phyloP scores from a whole-genome alignment of 2,888 invertebrate genomes.

The Campopleginae sp. region DNA sequence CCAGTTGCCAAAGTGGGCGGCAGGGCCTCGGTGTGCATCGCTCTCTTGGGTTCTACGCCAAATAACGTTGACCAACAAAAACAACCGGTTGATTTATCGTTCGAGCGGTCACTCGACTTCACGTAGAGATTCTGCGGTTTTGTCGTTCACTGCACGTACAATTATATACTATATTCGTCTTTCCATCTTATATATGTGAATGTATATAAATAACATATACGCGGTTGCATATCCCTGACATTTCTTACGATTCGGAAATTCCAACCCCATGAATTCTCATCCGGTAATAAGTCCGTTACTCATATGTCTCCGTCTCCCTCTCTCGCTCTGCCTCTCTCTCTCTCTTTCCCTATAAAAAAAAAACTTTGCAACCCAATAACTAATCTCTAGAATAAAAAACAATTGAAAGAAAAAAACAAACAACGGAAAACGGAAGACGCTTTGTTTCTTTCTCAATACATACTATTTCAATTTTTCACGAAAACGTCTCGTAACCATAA shows the following conservation, averaged over 20 bases:
- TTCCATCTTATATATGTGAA: slow-evolving; percentile 27
- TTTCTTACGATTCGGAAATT: slow-evolving; percentile 60
- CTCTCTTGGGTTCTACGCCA: slow-evolving; percentile 62
- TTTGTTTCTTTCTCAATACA: not conserved
- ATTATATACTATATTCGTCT: slow-evolving; percentile 64
- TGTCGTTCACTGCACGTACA: slow-evolving; percentile 64
- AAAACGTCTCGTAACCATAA: not conserved
- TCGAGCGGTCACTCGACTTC: slow-evolving; percentile 64
- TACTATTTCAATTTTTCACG: slow-evolving; percentile 48
- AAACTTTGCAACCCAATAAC: slow-evolving; percentile 35
- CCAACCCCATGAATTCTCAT: slow-evolving; percentile 50
- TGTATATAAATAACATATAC: slow-evolving; percentile 33
- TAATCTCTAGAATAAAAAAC: slow-evolving; percentile 47
- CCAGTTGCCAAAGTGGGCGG: slow-evolving; percentile 64
- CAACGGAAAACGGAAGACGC: not conserved
- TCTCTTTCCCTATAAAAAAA: slow-evolving; percentile 39
- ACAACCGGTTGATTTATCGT: slow-evolving; percentile 67
- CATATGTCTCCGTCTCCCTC: slow-evolving; percentile 18
- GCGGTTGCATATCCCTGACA: slow-evolving; percentile 26
- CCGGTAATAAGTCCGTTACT: slow-evolving; percentile 32
- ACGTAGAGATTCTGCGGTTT: slow-evolving; percentile 64
- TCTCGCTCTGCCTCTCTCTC: slow-evolving; percentile 25
- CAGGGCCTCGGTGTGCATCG: slow-evolving; percentile 45
- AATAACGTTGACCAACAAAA: slow-evolving; percentile 68
- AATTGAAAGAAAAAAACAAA: slow-evolving; percentile 10